A percentile compares a stretch with the other conserved stretches of the same genome.
phyloP scores from a whole-genome alignment of 2,888 invertebrate species.

The Folsomia candida region DNA sequence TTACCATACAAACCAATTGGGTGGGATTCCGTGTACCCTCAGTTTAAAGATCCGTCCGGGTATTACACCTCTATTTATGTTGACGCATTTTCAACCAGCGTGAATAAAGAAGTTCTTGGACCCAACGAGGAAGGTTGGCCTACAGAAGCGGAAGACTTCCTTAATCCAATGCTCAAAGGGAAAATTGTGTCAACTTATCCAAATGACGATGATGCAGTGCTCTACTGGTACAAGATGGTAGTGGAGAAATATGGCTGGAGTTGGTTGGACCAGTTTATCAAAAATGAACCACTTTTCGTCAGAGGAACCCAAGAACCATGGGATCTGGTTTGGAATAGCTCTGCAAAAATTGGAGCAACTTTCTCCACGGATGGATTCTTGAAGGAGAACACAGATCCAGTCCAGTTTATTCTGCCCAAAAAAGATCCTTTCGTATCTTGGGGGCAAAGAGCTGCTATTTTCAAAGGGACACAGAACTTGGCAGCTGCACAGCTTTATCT shows the following conservation, averaged over 20 bases:
- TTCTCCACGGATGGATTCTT: conserved; percentile 5
- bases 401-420: too few relatives aligned
- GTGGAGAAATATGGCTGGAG: conserved; percentile 26
- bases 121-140: conserved; percentile 24
- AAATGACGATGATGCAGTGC: conserved; percentile 33
- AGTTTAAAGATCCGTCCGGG: conserved; percentile 9
- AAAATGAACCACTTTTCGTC: conserved; percentile 21
- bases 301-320: conserved; percentile 21
- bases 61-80: background rate
- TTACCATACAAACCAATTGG: conserved; percentile 15
- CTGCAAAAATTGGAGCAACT: background rate
- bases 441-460: too few relatives aligned
- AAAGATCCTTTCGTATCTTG: too few relatives aligned
- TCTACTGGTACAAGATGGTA: conserved; percentile 25
- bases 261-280: conserved; percentile 6
- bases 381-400: too few relatives aligned
- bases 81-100: background rate
- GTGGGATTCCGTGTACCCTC: background rate
- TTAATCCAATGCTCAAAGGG: conserved; percentile 22
- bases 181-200: conserved; percentile 26
- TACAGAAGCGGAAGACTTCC: conserved; percentile 21
- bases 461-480: too few relatives aligned
- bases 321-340: background rate
- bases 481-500: too few relatives aligned
- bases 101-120: too few relatives aligned